Percentiles rank a stretch among this genome's conserved stretches.
Evolutionary conservation across 2,888 invertebrate genomes (phyloP).

Genomic region (Drosophila longiperda): DNA sequence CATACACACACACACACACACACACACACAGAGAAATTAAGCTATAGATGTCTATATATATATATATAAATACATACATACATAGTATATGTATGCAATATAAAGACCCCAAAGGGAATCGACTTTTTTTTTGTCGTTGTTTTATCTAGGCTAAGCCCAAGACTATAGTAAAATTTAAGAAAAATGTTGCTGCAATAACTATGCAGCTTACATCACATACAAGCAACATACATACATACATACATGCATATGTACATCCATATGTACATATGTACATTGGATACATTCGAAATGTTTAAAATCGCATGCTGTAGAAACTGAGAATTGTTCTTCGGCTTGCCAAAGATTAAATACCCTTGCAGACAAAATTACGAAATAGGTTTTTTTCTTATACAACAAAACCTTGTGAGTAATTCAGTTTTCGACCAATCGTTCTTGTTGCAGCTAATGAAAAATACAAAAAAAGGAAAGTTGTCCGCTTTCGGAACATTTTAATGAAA

Average conservation of each 20-base stretch:
- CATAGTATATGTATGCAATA: slow-evolving; percentile 4
- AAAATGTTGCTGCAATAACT: slow-evolving; percentile 17
- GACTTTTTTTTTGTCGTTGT: slow-evolving; percentile 48
- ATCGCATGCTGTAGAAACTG: background rate
- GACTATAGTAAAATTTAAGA: slow-evolving; percentile 62
- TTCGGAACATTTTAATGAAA: background rate
- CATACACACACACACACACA: background rate
- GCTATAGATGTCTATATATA: slow-evolving; percentile 18
- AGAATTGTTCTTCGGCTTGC: background rate
- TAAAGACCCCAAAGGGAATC: slow-evolving; percentile 18
- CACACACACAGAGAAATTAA: slow-evolving; percentile 4
- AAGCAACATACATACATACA: background rate
- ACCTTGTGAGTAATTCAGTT: background rate
- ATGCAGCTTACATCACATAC: background rate
- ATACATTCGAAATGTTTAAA: background rate
- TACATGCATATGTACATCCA: background rate
- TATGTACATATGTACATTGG: background rate
- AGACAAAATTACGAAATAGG: background rate
- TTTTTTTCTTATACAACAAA: slow-evolving; percentile 2
- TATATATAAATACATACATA: slow-evolving; percentile 3
- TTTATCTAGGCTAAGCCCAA: slow-evolving; percentile 61
- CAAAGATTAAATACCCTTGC: slow-evolving; percentile 14
- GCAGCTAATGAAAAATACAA: background rate
- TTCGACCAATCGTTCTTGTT: background rate
- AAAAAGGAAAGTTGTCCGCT: background rate